Percentiles rank a stretch among this genome's conserved stretches.
These are phyloP conservation scores for Rattus norvegicus DNA, from an alignment of 2,113 vertebrate genomes.

Conservation along the genomic window GRCr8 NC_086029.1:90723501-90724000, in stretches of 20 bases:
- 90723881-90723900: background rate
- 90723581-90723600: conserved; percentile 12
- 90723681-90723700: background rate
- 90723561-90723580: background rate
- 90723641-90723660: no score
- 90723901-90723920: background rate
- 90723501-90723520: background rate
- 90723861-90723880: background rate
- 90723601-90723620: background rate
- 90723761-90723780: background rate
- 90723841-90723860: background rate
- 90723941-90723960: background rate
- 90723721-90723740: background rate
- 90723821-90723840: background rate
- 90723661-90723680: background rate
- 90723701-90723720: background rate
- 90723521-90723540: background rate
- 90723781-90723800: background rate
- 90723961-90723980: background rate
- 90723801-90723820: rapidly evolving
- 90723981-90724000: conserved; percentile 8
- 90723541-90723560: background rate
- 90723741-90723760: background rate
- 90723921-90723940: background rate
- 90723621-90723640: background rate